These are phyloP conservation scores for Petrocephalus microphthalmus DNA, from an alignment of 2,113 vertebrate genomes.

Conservation along the genomic window DNA sequence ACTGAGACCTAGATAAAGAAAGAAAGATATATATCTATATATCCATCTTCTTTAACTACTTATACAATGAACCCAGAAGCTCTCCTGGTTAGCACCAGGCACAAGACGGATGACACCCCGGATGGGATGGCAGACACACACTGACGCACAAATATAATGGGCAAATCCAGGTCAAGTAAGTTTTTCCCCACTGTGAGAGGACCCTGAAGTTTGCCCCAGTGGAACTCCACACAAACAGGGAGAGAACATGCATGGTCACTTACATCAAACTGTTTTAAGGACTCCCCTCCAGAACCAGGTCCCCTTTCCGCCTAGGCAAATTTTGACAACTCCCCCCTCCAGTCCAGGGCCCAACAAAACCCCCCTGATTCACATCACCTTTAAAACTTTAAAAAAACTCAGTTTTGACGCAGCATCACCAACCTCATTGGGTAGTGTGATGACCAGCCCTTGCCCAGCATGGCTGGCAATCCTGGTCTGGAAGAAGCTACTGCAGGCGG, in stretches of 20 bases:
- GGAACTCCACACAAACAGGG: neutral
- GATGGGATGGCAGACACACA: neutral
- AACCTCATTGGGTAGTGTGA: constrained; percentile 86
- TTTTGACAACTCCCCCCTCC: neutral
- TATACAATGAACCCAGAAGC: neutral
- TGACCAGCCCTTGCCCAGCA: constrained; percentile 47
- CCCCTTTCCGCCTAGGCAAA: neutral
- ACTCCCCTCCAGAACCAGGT: too few species aligned
- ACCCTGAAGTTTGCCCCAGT: neutral
- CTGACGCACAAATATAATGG: neutral
- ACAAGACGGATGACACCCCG: neutral
- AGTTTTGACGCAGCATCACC: constrained; percentile 1
- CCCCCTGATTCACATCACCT: neutral
- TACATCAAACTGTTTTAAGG: neutral
- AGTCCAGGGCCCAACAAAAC: neutral
- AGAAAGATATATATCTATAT: neutral
- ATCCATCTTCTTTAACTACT: neutral
- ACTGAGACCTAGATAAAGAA: constrained; percentile 69
- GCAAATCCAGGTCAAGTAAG: neutral
- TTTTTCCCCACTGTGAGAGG: neutral
- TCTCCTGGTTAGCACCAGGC: neutral
- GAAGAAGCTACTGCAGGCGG: constrained; percentile 85
- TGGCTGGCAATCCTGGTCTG: constrained; percentile 66
- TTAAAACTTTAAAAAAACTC: neutral
- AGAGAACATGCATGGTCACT: neutral